Percentiles rank a stretch among this genome's conserved stretches.
These are phyloP conservation scores for Premnoplex brunnescens DNA, from an alignment of 2,797 vertebrate genomes.

Conservation along the genomic window DNA sequence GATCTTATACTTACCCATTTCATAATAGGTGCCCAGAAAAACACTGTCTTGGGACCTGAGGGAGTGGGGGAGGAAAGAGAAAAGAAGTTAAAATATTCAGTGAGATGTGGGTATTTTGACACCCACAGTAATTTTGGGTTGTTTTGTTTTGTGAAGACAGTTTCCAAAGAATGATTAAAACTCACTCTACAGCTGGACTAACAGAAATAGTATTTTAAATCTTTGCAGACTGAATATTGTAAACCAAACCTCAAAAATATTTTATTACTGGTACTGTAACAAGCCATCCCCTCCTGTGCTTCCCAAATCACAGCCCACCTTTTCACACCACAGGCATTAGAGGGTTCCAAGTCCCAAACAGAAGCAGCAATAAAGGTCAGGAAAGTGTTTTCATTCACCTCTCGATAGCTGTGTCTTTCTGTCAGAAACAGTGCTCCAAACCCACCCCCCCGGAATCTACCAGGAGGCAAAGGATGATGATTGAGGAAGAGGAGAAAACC, in stretches of 20 bases:
- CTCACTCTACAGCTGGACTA: background rate
- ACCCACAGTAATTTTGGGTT: background rate
- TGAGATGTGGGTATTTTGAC: background rate
- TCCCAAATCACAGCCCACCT: background rate
- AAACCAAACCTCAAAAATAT: background rate
- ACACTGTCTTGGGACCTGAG: slow-evolving; percentile 94
- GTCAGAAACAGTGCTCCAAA: background rate
- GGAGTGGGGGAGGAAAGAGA: background rate
- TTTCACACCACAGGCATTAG: background rate
- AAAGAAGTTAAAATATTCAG: background rate
- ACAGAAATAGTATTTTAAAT: background rate
- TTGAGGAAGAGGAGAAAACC: background rate
- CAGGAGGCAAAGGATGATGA: background rate
- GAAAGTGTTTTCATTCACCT: background rate
- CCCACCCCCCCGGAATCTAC: background rate
- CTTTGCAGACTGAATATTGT: background rate
- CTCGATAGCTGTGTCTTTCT: background rate
- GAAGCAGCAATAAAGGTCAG: background rate
- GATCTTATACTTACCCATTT: slow-evolving; percentile 90
- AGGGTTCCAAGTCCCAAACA: background rate
- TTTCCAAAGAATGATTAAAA: background rate
- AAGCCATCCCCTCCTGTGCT: background rate
- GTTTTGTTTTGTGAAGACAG: background rate
- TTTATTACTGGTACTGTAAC: background rate
- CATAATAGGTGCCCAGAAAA: slow-evolving; percentile 98